Conservation (phyloP, 2,113 vertebrate genomes). For the Anarhynchus alexandrinus region DNA sequence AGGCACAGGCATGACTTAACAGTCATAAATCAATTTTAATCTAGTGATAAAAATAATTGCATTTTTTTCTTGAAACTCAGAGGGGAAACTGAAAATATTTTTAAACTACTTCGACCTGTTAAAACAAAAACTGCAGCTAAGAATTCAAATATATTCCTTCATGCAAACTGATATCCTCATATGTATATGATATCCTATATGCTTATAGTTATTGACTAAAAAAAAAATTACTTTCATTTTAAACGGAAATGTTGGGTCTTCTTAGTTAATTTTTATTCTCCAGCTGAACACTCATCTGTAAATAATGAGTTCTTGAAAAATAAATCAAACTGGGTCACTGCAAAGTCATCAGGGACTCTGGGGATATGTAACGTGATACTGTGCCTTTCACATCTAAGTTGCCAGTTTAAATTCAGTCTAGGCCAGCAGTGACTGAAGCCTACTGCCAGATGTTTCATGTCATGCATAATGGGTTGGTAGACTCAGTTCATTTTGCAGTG, state of each 20-base stretch:
- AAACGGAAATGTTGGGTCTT: neutral
- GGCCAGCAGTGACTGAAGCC: neutral
- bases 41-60: neutral
- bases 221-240: neutral
- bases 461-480: neutral
- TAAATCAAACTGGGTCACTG: neutral
- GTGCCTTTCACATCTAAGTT: neutral
- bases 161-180: neutral
- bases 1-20: neutral
- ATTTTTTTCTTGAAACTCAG: neutral
- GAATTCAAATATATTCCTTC: neutral
- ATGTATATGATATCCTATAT: too few relatives aligned
- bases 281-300: neutral
- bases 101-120: neutral
- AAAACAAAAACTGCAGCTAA: neutral
- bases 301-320: constrained; percentile 26
- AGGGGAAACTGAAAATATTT: neutral
- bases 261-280: neutral
- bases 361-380: neutral
- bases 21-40: neutral
- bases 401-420: neutral
- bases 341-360: neutral
- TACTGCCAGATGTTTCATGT: neutral
- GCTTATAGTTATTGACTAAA: neutral
- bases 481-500: neutral